Evolutionary conservation across 2,797 vertebrate genomes (phyloP), one percentile per base, ranked within the genome.

Genomic region (Galago senegalensis): DNA sequence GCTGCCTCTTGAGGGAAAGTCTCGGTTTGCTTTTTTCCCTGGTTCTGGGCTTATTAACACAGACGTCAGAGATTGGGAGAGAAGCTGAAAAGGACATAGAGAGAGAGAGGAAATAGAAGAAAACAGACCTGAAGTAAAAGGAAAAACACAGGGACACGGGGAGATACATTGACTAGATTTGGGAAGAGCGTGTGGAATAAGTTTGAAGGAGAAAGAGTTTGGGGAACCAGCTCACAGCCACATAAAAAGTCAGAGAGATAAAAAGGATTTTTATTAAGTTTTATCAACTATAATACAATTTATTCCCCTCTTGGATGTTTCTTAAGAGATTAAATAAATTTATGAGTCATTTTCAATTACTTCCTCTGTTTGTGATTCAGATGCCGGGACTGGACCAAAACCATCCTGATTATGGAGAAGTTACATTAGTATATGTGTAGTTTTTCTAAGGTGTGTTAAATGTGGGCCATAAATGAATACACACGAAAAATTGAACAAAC

Each of bases 321-420:
- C 81, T 25, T 72, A 34, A 93, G 61, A 76, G 20, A 18, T 56
- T 43, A 94, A 79, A 21, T 65, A 92, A 81, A 80, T 72, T 89
- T 29, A 29, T 91, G 16, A 72, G 63, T 79, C 92, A 49, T 82
- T 91, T 94, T 72, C 37, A 25, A 46, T 67, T 69, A 34, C 56
- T 81, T 87, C 91, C 29, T 87, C 82, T 37, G 23, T 40, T 31
- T 43, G 27, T 70, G 34, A 82, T 56, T 88, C 56, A 70, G 23
- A 43, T 46, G 34, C 34, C 46, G 8, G 37, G 20, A 70, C 14
- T 49, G 20, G 29, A 65, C 27, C 34, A 86, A 87, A 94, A 56
- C 11, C 61, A 77, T 25, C 23, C 34, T 92, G 20, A 23, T 25
- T 65, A 37, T 43, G 80, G 3, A 58, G 13, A 13, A 3, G 17